Evolutionary conservation across 2,888 invertebrate genomes (phyloP), one percentile per base, ranked within the genome.

Genomic region (Phortica okadai): DNA sequence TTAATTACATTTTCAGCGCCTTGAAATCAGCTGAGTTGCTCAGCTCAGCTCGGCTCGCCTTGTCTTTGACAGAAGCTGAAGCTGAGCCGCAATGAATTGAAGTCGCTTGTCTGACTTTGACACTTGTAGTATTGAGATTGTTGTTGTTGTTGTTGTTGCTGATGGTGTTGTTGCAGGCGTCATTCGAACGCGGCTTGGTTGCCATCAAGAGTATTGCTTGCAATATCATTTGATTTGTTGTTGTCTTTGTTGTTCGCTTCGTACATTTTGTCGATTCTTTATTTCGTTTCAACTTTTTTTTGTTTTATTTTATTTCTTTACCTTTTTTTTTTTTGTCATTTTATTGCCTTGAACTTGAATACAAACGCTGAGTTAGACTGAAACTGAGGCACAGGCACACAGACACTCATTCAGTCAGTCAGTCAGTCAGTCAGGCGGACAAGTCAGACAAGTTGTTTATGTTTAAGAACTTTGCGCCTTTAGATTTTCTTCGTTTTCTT

Each of bases 261-360:
- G 21, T 62, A 21, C 21, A 16, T 62, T 62, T 8, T 10, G n/a
- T 3, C 21, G 4, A 3, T 62, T 62, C 21, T 62, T 62, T 21
- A 4, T 62, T 62, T 16, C 16, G 2, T 59, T 4, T 59, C 8
- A 21, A 21, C 2, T 59, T 21, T 62, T 10, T 62, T 21, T 62
- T 33, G 7, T 62, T 5, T 21, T 62, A 10, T 16, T 21, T 62
- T 21, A 4, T 62, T 25, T 16, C 1, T 62, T 6, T 62, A 10
- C 25, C 5, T 62, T 62, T 62, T 59, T 59, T 1, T 59, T 33
- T 62, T 25, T 62, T 25, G 21, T 62, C 25, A 11, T 62, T 62
- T 62, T 10, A 25, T 62, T 25, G 62, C 62, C 62, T 62, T 62
- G 62, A 62, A 62, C 62, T 62, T 62, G 62, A 62, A 25, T 11